Conservation (phyloP, 2,888 invertebrate species). For the Hypena proboscidalis region DNA sequence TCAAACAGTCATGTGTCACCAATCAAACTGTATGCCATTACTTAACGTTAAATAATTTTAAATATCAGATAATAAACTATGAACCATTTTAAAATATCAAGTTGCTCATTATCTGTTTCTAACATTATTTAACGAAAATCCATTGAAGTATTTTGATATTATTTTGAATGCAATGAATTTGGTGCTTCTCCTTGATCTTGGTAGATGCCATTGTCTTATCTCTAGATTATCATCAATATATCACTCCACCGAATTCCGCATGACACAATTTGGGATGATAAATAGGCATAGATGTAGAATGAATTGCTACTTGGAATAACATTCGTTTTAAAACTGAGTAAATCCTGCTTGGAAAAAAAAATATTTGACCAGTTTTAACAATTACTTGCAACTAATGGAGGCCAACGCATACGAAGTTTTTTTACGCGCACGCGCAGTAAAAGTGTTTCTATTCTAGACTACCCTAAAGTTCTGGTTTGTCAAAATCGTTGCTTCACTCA, state of each 20-base stretch:
- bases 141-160: conserved; percentile 13
- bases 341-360: conserved; percentile 12
- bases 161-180: conserved; percentile 26
- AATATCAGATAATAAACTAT: conserved; percentile 4
- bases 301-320: conserved; percentile 3
- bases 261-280: conserved; percentile 37
- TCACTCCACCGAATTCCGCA: conserved; percentile 43
- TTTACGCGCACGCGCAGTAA: too few relatives aligned
- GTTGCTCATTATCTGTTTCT: too few relatives aligned
- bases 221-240: conserved; percentile 47
- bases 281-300: conserved; percentile 28
- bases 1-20: conserved; percentile 42
- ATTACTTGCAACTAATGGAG: not conserved
- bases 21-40: conserved; percentile 29
- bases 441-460: too few relatives aligned
- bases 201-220: conserved; percentile 50
- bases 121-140: conserved; percentile 33
- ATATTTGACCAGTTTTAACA: conserved; percentile 5
- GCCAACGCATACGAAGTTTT: too few relatives aligned
- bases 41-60: conserved; percentile 32
- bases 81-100: not conserved
- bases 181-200: conserved; percentile 29
- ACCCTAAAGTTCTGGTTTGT: too few relatives aligned
- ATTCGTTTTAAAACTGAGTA: conserved; percentile 3
- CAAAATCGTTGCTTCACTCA: too few relatives aligned